phyloP scores from a whole-genome alignment of 2,113 vertebrate species.

The Toxotes chatareus region DNA sequence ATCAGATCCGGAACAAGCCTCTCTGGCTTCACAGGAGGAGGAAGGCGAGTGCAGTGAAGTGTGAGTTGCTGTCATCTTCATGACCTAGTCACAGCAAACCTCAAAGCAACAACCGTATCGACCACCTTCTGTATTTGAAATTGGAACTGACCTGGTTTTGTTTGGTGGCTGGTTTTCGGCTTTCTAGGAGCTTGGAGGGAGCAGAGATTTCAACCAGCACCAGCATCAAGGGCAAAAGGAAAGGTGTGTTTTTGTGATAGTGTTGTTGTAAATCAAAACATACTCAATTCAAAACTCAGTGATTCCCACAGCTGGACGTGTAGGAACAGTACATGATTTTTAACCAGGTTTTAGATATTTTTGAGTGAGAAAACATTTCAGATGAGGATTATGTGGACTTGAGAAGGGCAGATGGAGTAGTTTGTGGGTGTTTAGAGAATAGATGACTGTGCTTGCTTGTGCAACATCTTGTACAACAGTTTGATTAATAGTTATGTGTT shows the following conservation, averaged over 20 bases:
- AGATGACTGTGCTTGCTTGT: neutral
- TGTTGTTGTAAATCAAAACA: neutral
- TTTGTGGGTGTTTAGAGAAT: constrained; percentile 25
- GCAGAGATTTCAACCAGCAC: constrained; percentile 27
- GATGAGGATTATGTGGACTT: neutral
- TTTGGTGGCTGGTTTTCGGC: constrained; percentile 16
- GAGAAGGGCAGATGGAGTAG: constrained; percentile 14
- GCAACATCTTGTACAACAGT: constrained; percentile 5
- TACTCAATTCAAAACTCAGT: neutral
- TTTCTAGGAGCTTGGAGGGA: constrained; percentile 58
- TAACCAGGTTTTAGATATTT: neutral
- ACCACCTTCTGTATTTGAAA: constrained; percentile 39
- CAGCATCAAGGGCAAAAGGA: constrained; percentile 68
- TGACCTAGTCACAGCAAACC: constrained; percentile 14
- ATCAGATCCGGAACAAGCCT: constrained; percentile 59
- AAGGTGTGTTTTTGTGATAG: constrained; percentile 64
- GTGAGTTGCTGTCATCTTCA: constrained; percentile 73
- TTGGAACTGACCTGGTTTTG: constrained; percentile 38
- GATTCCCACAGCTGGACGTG: neutral
- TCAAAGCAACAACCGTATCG: constrained; percentile 10
- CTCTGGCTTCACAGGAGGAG: constrained; percentile 52
- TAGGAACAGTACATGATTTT: neutral
- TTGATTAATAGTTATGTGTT: constrained; percentile 36
- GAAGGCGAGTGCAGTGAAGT: constrained; percentile 43
- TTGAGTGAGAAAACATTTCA: neutral